Conservation (phyloP, 30 jellyfish, hydroid and myxozoan genomes). For the Pelagia noctiluca region DNA sequence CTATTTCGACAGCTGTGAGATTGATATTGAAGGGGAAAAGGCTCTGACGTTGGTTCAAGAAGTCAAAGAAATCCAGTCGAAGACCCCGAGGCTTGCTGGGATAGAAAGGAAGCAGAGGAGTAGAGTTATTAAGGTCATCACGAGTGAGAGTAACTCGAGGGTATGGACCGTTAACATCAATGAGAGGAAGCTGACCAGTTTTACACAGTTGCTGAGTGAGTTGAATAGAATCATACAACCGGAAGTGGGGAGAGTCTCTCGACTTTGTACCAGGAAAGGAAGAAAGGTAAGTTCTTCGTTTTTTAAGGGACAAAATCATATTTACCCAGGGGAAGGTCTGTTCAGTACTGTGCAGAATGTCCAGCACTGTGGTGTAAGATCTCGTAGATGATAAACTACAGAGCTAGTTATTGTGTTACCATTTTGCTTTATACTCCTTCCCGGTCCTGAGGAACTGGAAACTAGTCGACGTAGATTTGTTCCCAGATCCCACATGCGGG, state of each 20-base stretch:
- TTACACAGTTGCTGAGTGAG: slow-evolving; percentile 67
- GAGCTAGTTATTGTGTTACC: not conserved
- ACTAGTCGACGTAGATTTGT: too few relatives aligned
- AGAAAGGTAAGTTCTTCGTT: slow-evolving; percentile 56
- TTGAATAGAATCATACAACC: slow-evolving; percentile 59
- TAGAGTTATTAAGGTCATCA: slow-evolving; percentile 37
- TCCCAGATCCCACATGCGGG: too few relatives aligned
- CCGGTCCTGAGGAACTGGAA: too few relatives aligned
- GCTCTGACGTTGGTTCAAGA: not conserved
- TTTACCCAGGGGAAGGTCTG: not conserved
- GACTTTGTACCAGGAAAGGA: slow-evolving; percentile 78
- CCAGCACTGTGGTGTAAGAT: too few relatives aligned
- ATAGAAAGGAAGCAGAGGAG: slow-evolving; percentile 24
- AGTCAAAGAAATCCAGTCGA: not conserved
- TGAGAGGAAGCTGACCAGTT: slow-evolving; percentile 40
- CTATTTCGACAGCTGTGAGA: slow-evolving; percentile 56
- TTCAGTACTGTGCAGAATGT: too few relatives aligned
- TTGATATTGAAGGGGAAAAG: not conserved
- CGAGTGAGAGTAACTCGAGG: slow-evolving; percentile 28
- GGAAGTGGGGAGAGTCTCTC: slow-evolving; percentile 66
- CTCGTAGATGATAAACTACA: too few relatives aligned
- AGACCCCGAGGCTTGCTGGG: slow-evolving; percentile 37
- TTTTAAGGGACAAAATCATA: not conserved
- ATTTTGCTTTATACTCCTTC: too few relatives aligned
- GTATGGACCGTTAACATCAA: slow-evolving; percentile 60